Percentiles rank a stretch among this genome's conserved stretches.
Evolutionary conservation across 2,888 invertebrate species (phyloP).

Genomic region (Mycalesis mineus): DNA sequence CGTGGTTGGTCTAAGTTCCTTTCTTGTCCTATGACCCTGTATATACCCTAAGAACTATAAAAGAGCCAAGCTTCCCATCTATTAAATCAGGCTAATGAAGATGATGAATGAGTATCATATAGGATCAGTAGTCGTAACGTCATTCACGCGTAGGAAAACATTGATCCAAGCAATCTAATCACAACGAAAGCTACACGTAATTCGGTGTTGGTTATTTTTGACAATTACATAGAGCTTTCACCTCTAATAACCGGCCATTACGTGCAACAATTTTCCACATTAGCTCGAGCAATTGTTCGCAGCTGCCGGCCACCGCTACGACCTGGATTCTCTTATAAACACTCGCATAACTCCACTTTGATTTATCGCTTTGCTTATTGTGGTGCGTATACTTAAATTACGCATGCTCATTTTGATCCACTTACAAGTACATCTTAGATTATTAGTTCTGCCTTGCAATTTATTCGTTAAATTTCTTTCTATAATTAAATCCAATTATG

Average conservation of each 20-base stretch:
- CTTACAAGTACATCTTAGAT: too few relatives aligned
- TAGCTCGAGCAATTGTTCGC: conserved; percentile 45
- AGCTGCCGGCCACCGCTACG: conserved; percentile 34
- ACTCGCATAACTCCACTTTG: conserved; percentile 5
- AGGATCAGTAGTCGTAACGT: too few relatives aligned
- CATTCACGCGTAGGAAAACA: too few relatives aligned
- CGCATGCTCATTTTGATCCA: not conserved
- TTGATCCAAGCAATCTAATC: not conserved
- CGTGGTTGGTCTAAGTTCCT: too few relatives aligned
- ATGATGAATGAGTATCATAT: too few relatives aligned
- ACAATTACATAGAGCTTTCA: conserved; percentile 37
- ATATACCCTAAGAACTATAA: too few relatives aligned
- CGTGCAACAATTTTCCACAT: conserved; percentile 46
- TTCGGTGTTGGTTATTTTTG: conserved; percentile 37
- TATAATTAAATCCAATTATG: too few relatives aligned
- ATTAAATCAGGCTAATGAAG: too few relatives aligned
- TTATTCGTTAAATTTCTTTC: too few relatives aligned
- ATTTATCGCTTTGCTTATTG: conserved; percentile 5
- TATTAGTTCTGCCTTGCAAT: too few relatives aligned
- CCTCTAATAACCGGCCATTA: conserved; percentile 56
- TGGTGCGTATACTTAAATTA: not conserved
- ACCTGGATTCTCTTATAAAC: conserved; percentile 9
- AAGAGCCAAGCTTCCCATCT: too few relatives aligned
- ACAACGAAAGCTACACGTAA: conserved; percentile 8
- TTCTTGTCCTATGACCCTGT: too few relatives aligned